Conservation (phyloP, 2,113 vertebrate genomes). For the Emydocephalus ijimae region DNA sequence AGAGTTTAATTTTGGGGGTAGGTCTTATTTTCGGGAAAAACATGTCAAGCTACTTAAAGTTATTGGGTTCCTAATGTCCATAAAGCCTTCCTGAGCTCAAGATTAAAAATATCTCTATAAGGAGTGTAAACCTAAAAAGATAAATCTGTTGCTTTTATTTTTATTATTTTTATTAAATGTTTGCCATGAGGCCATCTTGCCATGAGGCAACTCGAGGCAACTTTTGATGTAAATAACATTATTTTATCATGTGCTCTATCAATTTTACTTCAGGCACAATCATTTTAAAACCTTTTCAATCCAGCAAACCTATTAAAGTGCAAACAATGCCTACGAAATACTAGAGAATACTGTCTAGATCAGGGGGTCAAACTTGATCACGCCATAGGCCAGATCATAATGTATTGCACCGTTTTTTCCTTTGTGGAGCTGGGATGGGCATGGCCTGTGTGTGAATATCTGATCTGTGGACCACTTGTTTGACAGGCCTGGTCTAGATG, state of each 20-base stretch:
- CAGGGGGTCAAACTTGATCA: no score
- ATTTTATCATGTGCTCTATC: background rate
- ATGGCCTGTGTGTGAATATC: no score
- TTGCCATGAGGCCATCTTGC: background rate
- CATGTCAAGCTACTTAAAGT: background rate
- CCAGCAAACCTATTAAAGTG: background rate
- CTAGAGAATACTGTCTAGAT: background rate
- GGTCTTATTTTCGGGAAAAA: no score
- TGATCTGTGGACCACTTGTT: no score
- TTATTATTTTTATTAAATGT: background rate
- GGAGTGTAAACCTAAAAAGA: background rate
- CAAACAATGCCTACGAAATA: background rate
- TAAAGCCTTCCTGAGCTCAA: background rate
- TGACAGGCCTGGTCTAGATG: background rate
- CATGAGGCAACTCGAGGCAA: background rate
- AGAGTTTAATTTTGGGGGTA: no score
- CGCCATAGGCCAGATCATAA: no score
- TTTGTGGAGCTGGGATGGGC: no score
- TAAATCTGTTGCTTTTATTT: background rate
- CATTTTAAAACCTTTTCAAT: background rate
- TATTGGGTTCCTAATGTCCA: background rate
- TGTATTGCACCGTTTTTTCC: no score
- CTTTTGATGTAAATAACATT: background rate
- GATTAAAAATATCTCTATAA: background rate
- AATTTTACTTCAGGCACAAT: background rate